Base-by-base conservation (phyloP, 1,140 invertebrate genomes). In the Hylaeus anthracinus region DNA sequence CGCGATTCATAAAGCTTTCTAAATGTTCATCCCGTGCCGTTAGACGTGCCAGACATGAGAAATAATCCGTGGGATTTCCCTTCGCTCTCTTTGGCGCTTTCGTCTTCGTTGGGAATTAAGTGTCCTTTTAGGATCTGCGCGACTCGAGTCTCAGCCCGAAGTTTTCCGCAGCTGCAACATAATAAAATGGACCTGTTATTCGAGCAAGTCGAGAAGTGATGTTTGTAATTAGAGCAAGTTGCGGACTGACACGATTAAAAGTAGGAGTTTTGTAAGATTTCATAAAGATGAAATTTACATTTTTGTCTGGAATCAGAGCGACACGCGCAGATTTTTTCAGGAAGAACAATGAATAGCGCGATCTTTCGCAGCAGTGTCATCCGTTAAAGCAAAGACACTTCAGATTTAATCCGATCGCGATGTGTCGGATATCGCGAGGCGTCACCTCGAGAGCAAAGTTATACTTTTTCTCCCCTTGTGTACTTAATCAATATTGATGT, bases 401-500 rank as follows among this genome's bases (percentile, higher is more conserved):
- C 1, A 12, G 51, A 65, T 79, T 79, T 79, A 79, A 79, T 79
- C 70, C 61, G 26, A 51, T 41, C 37, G 41, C 58, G 58, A 77
- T 70, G 45, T 51, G 41, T 41, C 55, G 26, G 55, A 14, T 5
- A 53, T 53, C 65, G 65, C 12, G 5, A 53, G 55, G 51, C 37
- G 69, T 64, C 53, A 39, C 60, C n/a, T 2, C 26, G 12, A 37
- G 3, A 43, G 66, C 37, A 41, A 74, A 61, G 43, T 75, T 60
- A 66, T 15, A 37, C 45, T 74, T 66, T 73, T 51, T 70, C 69
- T 43, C 43, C 39, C 37, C 53, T n/a, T 82, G 79, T 85, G 79
- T 74, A 78, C 84, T 82, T 71, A 78, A 86, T 82, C 83, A 85
- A 86, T 86, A 86, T 85, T 85, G 84, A 86, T 85, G 83, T 74